These are phyloP conservation scores for Diplazon laetatorius DNA, from an alignment of 2,888 invertebrate genomes.

Conservation along the genomic window DNA sequence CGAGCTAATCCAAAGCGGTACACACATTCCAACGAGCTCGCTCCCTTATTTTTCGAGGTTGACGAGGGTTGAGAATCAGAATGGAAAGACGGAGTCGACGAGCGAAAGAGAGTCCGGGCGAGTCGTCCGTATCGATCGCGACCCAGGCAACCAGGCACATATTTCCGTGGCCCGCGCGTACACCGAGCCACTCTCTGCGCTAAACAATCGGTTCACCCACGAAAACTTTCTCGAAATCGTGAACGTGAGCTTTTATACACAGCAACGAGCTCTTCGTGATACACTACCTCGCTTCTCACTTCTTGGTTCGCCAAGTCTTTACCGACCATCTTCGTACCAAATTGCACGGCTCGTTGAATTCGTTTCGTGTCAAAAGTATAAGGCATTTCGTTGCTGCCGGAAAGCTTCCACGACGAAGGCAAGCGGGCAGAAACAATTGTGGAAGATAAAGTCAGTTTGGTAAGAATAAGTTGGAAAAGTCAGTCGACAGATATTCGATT, in stretches of 20 bases:
- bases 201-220: conserved; percentile 41
- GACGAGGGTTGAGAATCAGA: conserved; percentile 67
- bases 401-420: neutral
- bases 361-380: conserved; percentile 22
- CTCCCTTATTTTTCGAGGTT: conserved; percentile 66
- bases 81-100: conserved; percentile 30
- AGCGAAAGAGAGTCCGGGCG: conserved; percentile 28
- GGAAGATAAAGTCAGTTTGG: neutral
- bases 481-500: conserved; percentile 48
- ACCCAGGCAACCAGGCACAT: conserved; percentile 42
- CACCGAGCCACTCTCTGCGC: conserved; percentile 23
- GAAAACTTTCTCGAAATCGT: conserved; percentile 38
- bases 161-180: conserved; percentile 29
- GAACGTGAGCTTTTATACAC: conserved; percentile 17
- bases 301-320: neutral
- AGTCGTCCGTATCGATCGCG: conserved; percentile 51
- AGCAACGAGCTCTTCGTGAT: conserved; percentile 39
- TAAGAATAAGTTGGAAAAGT: conserved; percentile 16
- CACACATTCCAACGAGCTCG: conserved; percentile 19
- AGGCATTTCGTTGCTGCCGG: conserved; percentile 22
- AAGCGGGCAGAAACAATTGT: neutral
- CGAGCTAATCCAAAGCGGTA: conserved; percentile 33
- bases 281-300: neutral
- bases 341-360: conserved; percentile 10
- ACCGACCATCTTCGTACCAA: conserved; percentile 7